A percentile compares a stretch with the other conserved stretches of the same genome.
phyloP scores from a whole-genome alignment of 53 echinoderm and acorn worm genomes.

The Astropecten irregularis region DNA sequence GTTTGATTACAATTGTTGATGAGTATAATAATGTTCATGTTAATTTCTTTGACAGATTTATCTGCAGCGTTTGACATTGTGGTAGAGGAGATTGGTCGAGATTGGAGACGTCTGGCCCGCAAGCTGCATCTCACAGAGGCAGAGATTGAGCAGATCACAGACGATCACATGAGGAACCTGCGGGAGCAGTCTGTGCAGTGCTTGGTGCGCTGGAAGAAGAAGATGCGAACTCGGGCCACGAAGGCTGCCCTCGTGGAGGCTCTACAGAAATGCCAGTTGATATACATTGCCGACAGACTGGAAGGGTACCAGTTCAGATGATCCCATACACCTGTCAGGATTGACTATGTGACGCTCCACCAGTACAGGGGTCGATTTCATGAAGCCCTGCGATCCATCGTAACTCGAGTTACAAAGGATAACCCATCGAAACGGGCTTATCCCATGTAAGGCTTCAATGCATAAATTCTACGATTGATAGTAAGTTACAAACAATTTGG shows the following conservation, averaged over 20 bases:
- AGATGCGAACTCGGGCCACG: constrained; percentile 36
- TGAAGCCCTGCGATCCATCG: no score
- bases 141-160: constrained; percentile 73
- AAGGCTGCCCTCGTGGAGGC: constrained; percentile 61
- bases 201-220: constrained; percentile 72
- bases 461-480: no score
- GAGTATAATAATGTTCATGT: no score
- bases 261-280: constrained; percentile 73
- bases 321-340: neutral
- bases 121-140: constrained; percentile 66
- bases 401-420: no score
- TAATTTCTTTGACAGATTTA: constrained; percentile 76
- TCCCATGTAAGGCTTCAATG: no score
- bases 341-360: no score
- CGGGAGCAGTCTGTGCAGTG: constrained; percentile 75
- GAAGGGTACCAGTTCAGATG: constrained; percentile 61
- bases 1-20: no score
- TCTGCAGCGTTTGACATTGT: constrained; percentile 72
- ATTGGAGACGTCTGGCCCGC: constrained; percentile 84
- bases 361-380: no score
- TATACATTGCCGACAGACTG: constrained; percentile 77
- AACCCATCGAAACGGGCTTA: no score
- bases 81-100: constrained; percentile 78
- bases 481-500: no score
- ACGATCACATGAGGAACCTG: constrained; percentile 63